These are phyloP conservation scores for Aphelinus certus DNA, from an alignment of 1,140 invertebrate genomes.

Conservation along the genomic window DNA sequence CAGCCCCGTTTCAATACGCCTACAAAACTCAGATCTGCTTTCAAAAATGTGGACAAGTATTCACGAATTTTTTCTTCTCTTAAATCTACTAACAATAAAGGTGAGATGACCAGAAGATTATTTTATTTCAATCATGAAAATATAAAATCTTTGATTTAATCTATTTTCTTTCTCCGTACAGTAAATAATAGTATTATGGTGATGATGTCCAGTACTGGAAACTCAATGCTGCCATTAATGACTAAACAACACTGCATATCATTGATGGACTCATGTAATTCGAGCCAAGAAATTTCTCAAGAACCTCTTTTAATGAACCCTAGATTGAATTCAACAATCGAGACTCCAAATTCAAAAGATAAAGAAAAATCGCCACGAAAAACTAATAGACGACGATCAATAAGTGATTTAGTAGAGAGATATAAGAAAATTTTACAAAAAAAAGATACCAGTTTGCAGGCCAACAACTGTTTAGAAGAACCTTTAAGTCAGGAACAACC, in stretches of 20 bases:
- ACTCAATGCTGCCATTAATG: constrained; percentile 26
- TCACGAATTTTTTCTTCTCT: constrained; percentile 48
- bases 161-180: constrained; percentile 13
- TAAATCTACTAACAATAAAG: constrained; percentile 33
- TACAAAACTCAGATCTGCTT: constrained; percentile 28
- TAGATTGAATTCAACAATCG: constrained; percentile 22
- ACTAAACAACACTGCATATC: constrained; percentile 23
- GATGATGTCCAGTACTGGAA: constrained; percentile 32
- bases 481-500: constrained; percentile 4
- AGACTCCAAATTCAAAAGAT: neutral
- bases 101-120: constrained; percentile 3
- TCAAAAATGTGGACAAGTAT: constrained; percentile 47
- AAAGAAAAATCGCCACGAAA: constrained; percentile 17
- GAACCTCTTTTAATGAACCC: constrained; percentile 30
- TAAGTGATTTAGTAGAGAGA: constrained; percentile 57
- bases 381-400: constrained; percentile 45
- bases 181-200: constrained; percentile 26
- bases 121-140: neutral
- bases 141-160: constrained; percentile 2
- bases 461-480: neutral
- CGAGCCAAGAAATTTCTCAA: constrained; percentile 34
- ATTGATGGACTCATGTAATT: constrained; percentile 28
- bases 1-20: constrained; percentile 20
- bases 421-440: constrained; percentile 52
- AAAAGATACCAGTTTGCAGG: constrained; percentile 23